phyloP scores from a whole-genome alignment of 35 echinoderm and acorn worm species.

The Ophiothrix spiculata region DNA sequence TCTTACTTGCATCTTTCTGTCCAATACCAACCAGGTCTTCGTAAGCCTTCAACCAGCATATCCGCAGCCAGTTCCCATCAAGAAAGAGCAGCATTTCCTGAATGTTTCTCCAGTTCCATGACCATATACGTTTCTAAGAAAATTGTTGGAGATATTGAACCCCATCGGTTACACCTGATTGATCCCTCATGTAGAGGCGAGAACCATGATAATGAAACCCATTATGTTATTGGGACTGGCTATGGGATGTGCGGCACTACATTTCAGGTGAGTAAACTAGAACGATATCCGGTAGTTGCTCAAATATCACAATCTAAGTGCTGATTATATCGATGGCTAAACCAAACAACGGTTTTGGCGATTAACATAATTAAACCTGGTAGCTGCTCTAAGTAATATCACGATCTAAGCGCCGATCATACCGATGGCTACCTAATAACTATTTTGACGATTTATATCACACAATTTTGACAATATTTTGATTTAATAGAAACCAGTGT shows the following conservation, averaged over 20 bases:
- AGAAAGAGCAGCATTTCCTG: not conserved
- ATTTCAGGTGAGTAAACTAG: slow-evolving; percentile 5
- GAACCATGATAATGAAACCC: slow-evolving; percentile 14
- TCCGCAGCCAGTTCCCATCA: not conserved
- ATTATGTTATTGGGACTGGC: slow-evolving; percentile 10
- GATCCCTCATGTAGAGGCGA: slow-evolving; percentile 18
- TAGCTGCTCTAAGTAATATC: too few species aligned
- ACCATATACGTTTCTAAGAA: slow-evolving; percentile 19
- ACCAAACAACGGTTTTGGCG: too few species aligned
- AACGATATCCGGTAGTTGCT: too few species aligned
- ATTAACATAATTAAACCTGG: too few species aligned
- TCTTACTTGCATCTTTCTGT: too few species aligned
- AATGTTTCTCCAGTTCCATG: slow-evolving; percentile 26
- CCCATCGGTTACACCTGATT: slow-evolving; percentile 15
- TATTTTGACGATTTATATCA: too few species aligned
- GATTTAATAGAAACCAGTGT: too few species aligned
- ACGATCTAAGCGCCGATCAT: too few species aligned
- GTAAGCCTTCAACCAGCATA: not conserved
- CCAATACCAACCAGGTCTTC: not conserved
- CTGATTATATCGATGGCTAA: too few species aligned
- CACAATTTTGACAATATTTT: too few species aligned
- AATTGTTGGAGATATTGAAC: not conserved
- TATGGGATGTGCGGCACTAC: slow-evolving; percentile 23
- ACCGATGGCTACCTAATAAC: too few species aligned
- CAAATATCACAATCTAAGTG: too few species aligned